Evolutionary conservation across 2,797 vertebrate species (phyloP), one percentile per base, ranked within the genome.

Genomic region (Xyrichtys novacula): DNA sequence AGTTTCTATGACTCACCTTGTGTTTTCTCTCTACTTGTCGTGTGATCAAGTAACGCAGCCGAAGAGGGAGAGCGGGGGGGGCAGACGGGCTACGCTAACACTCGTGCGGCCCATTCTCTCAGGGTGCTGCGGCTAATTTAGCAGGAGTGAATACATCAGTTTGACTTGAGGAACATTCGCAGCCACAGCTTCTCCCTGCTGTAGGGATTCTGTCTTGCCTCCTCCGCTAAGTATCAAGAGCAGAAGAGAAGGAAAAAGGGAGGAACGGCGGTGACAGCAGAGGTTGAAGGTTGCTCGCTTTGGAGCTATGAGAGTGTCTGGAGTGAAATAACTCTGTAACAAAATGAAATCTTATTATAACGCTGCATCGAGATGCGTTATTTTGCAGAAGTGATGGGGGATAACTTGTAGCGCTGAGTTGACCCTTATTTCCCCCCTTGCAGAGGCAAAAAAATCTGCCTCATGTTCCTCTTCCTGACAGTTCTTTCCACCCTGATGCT

Each of bases 1-100:
- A 77, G 67, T 55, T 73, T 63, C 71, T 17, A 36, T 85, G 85
- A 85, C 65, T 85, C 76, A 87, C 62, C 65, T 78, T 53, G 56
- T 50, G 56, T 71, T 67, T 72, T 62, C 58, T 66, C 54, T 53
- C 58, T 59, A n/a, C 60, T 57, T 22, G 25, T 70, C 23, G 66
- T 64, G 62, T 66, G 65, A 71, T 57, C 52, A 53, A 55, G 53
- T 39, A 60, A 58, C 52, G 29, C 31, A 63, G 55, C 52, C 59
- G 52, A 58, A 32, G 77, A 71, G 63, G 58, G 63, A 23, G n/a
- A n/a, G n/a, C n/a, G n/a, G n/a, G n/a, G n/a, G n/a, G n/a, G n/a
- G n/a, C n/a, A n/a, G 74, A 70, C 34, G 31, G 59, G 61, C 64
- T 49, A 56, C 23, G 6, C 69, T 19, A 3, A 32, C 23, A 25